Conservation (phyloP, 64 coral and sea anemone species). For the Actinia tenebrosa region DNA sequence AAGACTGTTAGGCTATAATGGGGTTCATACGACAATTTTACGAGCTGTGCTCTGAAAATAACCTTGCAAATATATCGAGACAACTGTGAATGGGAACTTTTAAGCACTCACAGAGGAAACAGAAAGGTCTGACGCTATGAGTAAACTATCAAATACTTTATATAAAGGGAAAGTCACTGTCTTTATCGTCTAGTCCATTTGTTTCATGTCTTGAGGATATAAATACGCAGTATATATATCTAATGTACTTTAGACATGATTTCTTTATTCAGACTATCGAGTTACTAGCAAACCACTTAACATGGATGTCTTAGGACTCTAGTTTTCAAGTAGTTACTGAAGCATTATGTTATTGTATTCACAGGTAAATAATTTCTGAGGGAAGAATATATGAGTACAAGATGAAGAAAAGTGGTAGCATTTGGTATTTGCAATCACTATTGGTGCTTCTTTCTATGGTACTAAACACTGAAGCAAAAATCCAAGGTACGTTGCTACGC, state of each 20-base stretch:
- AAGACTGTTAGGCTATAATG: not conserved
- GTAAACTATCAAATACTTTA: too few species aligned
- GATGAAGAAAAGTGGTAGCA: not conserved
- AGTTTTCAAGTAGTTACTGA: not conserved
- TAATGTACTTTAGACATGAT: not conserved
- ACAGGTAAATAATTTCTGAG: not conserved
- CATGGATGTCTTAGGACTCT: not conserved
- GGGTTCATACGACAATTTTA: too few species aligned
- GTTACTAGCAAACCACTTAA: not conserved
- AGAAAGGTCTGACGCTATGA: too few species aligned
- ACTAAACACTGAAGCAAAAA: not conserved
- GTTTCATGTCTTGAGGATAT: not conserved
- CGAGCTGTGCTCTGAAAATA: too few species aligned
- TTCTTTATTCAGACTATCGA: not conserved
- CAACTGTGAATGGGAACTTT: too few species aligned
- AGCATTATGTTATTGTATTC: not conserved
- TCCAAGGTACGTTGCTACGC: not conserved
- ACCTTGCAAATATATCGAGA: too few species aligned
- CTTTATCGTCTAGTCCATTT: too few species aligned
- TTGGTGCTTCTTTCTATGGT: not conserved
- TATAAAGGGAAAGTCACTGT: too few species aligned
- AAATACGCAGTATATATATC: too few species aligned
- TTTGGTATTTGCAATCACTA: not conserved
- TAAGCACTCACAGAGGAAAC: too few species aligned
- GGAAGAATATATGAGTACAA: not conserved